Percentiles rank a stretch among this genome's conserved stretches.
These are phyloP conservation scores for Drosophila birchii DNA, from an alignment of 2,888 invertebrate species.

Conservation along the genomic window DNA sequence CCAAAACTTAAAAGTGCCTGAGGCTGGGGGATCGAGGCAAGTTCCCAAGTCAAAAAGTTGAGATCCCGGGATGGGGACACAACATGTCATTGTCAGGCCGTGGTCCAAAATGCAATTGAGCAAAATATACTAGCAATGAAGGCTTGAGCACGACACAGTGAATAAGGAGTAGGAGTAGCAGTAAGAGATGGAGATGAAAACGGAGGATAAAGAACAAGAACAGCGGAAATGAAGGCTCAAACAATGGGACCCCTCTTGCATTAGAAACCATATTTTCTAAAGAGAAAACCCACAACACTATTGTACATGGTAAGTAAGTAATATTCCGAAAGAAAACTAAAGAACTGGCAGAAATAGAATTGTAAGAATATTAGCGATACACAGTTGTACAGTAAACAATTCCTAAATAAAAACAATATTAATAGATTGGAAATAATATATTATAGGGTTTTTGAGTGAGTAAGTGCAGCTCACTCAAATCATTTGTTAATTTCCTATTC, in stretches of 20 bases:
- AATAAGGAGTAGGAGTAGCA: background rate
- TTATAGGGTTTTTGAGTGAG: background rate
- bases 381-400: background rate
- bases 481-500: background rate
- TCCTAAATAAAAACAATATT: background rate
- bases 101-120: slow-evolving; percentile 62
- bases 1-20: slow-evolving; percentile 48
- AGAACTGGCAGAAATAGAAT: slow-evolving; percentile 6
- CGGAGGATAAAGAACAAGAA: slow-evolving; percentile 29
- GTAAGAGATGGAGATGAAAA: slow-evolving; percentile 1
- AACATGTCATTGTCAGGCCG: slow-evolving; percentile 43
- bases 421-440: background rate
- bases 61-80: slow-evolving; percentile 26
- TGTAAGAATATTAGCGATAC: too few species aligned
- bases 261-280: slow-evolving; percentile 22
- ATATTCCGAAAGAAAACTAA: slow-evolving; percentile 13
- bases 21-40: slow-evolving; percentile 27
- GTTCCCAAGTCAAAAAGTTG: slow-evolving; percentile 5
- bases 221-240: slow-evolving; percentile 23
- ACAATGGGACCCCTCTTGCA: slow-evolving; percentile 24
- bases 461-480: background rate
- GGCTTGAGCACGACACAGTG: slow-evolving; percentile 67
- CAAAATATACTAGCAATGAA: slow-evolving; percentile 56
- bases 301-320: slow-evolving; percentile 1
- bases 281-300: slow-evolving; percentile 10